Conservation (phyloP, 2,113 vertebrate genomes). For the Podarcis raffonei region DNA sequence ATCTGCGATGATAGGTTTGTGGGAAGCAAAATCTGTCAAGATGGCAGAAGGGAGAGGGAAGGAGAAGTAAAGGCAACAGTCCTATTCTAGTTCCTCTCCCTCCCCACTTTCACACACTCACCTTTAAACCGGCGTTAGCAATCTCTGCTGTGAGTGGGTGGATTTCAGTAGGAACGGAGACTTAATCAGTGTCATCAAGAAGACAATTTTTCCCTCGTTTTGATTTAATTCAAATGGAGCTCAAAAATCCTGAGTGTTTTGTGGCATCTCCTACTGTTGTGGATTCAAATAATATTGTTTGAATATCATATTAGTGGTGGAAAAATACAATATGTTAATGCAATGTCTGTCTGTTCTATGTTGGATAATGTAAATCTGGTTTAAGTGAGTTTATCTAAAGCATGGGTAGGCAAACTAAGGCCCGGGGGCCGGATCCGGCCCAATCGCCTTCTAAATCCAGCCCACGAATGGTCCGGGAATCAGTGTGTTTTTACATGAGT, state of each 20-base stretch:
- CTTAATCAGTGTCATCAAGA: neutral
- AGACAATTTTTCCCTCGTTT: neutral
- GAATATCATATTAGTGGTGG: neutral
- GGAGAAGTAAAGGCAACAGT: neutral
- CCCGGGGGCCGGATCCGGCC: too few species aligned
- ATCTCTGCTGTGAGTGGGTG: neutral
- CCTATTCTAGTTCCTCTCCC: neutral
- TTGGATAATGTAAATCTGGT: neutral
- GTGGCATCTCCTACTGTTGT: neutral
- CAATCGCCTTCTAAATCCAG: too few species aligned
- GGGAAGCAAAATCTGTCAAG: neutral
- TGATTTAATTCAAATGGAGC: neutral
- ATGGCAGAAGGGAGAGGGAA: neutral
- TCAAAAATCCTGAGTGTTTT: neutral
- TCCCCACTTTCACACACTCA: neutral
- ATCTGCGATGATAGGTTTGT: neutral
- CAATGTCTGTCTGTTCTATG: too few species aligned
- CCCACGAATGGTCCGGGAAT: accelerated
- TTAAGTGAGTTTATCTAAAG: neutral
- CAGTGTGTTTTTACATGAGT: too few species aligned
- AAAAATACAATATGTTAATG: too few species aligned
- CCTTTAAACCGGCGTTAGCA: neutral
- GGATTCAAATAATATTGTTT: neutral
- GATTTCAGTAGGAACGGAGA: neutral
- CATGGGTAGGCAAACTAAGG: too few species aligned